Evolutionary conservation across 35 echinoderm and acorn worm genomes (phyloP), one percentile per base, ranked within the genome.

Genomic region (Apostichopus japonicus): DNA sequence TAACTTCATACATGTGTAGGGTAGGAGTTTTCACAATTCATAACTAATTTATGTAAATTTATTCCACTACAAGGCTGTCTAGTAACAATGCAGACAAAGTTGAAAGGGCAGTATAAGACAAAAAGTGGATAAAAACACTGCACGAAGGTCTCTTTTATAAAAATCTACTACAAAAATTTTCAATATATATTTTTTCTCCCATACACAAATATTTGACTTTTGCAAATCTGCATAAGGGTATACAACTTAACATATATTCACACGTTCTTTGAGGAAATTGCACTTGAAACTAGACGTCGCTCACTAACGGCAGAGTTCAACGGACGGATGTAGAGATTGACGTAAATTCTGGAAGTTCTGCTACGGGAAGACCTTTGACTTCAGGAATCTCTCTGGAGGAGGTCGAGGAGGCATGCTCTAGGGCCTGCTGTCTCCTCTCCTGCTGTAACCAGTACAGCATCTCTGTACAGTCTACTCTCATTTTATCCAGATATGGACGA

Each of bases 381-480:
- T 89, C 8, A 63, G 44, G 8, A 19, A 54, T 53, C 16, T 67
- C 67, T 33, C 61, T 89, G 86, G 56, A 65, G 19, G 86, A 17
- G 15, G 86, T 10, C 6, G 87, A 44, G 54, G 56, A 72, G 56
- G 86, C 24, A 62, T 92, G 91, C 55, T 96, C 93, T 56, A 99
- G 61, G 6, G 95, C 97, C 56, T 90, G 92, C 71, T 99, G 94
- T 14, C 97, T 62, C 52, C 97, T 96, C 79, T 99, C 97, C 82
- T 99, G 97, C 51, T 99, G 97, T 54, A 99, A 80, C 97, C 97
- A 99, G 57, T 99, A 99, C 13, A 99, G 84, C 97, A 99, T 99
- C 95, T 99, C 97, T 5, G 97, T 99, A 56, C 97, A 94, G 86
- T 99, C 97, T 53, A 96, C 88, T 79, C 95, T 99, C 95, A 99